These are phyloP conservation scores for Palythoa grandis DNA, from an alignment of 92 coral and sea anemone species.

Conservation along the genomic window DNA sequence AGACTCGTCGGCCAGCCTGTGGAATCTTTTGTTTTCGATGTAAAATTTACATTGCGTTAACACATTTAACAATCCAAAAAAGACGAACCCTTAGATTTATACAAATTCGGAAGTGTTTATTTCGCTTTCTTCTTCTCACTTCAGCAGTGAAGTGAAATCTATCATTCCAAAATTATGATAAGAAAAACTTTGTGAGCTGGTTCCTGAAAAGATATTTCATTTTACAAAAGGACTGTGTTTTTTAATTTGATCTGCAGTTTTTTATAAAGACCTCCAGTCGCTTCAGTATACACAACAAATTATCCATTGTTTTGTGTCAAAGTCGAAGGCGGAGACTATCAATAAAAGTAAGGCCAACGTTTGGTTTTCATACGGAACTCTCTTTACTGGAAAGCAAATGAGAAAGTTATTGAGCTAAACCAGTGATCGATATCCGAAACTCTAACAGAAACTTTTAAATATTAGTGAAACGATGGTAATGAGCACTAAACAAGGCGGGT, in stretches of 20 bases:
- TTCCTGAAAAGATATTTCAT: slow-evolving; percentile 30
- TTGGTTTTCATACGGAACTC: slow-evolving; percentile 17
- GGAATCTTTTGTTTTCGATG: slow-evolving; percentile 54
- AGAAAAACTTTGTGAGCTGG: slow-evolving; percentile 22
- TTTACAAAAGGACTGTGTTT: slow-evolving; percentile 26
- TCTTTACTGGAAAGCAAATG: slow-evolving; percentile 37
- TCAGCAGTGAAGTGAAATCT: slow-evolving; percentile 37
- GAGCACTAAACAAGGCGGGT: background rate
- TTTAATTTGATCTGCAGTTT: slow-evolving; percentile 65
- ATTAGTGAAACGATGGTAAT: background rate
- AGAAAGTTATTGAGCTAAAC: slow-evolving; percentile 19
- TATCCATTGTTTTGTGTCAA: slow-evolving; percentile 75
- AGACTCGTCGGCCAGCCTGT: slow-evolving; percentile 53
- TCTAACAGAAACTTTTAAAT: background rate
- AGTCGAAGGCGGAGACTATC: slow-evolving; percentile 92
- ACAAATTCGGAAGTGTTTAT: slow-evolving; percentile 40
- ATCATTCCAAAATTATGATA: slow-evolving; percentile 6
- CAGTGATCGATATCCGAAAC: background rate
- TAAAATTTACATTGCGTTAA: slow-evolving; percentile 50
- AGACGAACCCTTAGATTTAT: slow-evolving; percentile 52
- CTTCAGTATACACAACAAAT: slow-evolving; percentile 85
- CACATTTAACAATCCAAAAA: slow-evolving; percentile 57
- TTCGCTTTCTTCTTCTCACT: slow-evolving; percentile 37
- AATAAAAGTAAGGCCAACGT: slow-evolving; percentile 37
- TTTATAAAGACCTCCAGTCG: slow-evolving; percentile 64